phyloP scores from a whole-genome alignment of 2,797 vertebrate species.

The Mionectes olivaceus region DNA sequence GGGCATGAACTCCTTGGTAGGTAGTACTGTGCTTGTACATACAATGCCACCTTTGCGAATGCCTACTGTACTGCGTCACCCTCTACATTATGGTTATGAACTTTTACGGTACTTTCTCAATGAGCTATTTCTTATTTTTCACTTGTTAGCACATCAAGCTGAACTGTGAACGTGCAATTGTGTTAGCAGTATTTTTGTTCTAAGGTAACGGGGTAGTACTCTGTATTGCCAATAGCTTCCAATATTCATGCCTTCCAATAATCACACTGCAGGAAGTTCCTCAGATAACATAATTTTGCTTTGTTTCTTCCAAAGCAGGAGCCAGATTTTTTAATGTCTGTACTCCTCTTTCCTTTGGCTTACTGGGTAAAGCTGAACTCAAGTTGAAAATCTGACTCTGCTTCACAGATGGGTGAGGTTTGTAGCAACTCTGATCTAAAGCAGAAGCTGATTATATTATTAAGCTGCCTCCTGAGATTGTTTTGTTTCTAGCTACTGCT shows the following conservation, averaged over 20 bases:
- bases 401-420: background rate
- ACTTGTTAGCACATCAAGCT: background rate
- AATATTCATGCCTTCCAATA: background rate
- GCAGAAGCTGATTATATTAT: background rate
- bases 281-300: background rate
- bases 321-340: background rate
- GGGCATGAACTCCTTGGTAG: background rate
- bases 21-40: background rate
- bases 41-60: background rate
- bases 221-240: background rate
- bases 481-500: background rate
- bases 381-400: background rate
- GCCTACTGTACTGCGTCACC: background rate
- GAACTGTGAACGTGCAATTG: background rate
- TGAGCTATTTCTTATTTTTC: background rate
- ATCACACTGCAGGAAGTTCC: background rate
- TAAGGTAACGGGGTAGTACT: background rate
- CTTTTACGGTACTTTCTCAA: background rate
- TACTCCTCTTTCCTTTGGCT: background rate
- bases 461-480: background rate
- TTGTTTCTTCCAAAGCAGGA: slow-evolving; percentile 21
- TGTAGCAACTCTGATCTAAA: background rate
- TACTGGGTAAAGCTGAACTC: background rate
- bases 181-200: background rate
- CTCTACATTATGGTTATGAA: background rate